Evolutionary conservation across 2,888 invertebrate species (phyloP).

Genomic region (Agrypnus murinus): DNA sequence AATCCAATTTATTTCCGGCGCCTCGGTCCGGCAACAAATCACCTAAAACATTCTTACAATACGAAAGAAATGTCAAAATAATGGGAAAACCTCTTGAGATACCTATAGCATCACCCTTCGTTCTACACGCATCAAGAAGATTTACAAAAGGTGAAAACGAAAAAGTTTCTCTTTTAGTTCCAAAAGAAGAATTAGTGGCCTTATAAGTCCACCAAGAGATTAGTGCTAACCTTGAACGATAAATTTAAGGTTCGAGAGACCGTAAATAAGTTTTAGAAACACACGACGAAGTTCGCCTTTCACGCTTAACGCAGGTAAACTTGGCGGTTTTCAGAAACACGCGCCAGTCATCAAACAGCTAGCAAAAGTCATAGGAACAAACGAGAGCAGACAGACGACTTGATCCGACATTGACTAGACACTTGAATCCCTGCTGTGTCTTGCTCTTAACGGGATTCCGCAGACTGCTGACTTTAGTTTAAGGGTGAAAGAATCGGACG

Average conservation of each 20-base stretch:
- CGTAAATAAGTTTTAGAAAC: too few species aligned
- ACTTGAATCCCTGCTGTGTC: conserved; percentile 30
- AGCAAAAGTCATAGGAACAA: conserved; percentile 21
- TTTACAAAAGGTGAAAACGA: conserved; percentile 10
- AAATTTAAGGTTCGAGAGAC: too few species aligned
- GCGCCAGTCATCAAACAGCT: conserved; percentile 34
- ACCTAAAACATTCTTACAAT: conserved; percentile 40
- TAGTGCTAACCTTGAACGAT: neutral
- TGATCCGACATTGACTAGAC: conserved; percentile 42
- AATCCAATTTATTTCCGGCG: conserved; percentile 42
- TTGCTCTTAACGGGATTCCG: conserved; percentile 19
- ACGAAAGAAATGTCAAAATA: conserved; percentile 48
- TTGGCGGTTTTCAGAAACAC: conserved; percentile 10
- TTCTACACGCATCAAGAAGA: conserved; percentile 16
- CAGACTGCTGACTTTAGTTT: conserved; percentile 14
- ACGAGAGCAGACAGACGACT: conserved; percentile 43
- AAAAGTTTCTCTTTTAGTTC: neutral
- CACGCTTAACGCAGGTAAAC: neutral
- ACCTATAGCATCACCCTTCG: conserved; percentile 18
- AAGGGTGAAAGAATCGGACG: conserved; percentile 8
- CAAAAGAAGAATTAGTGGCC: neutral
- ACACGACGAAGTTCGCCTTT: neutral
- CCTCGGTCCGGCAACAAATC: conserved; percentile 41
- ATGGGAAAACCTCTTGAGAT: conserved; percentile 41
- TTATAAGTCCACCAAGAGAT: neutral